These are phyloP conservation scores for Ecdyonurus torrentis DNA, from an alignment of 2,888 invertebrate species.

Conservation along the genomic window DNA sequence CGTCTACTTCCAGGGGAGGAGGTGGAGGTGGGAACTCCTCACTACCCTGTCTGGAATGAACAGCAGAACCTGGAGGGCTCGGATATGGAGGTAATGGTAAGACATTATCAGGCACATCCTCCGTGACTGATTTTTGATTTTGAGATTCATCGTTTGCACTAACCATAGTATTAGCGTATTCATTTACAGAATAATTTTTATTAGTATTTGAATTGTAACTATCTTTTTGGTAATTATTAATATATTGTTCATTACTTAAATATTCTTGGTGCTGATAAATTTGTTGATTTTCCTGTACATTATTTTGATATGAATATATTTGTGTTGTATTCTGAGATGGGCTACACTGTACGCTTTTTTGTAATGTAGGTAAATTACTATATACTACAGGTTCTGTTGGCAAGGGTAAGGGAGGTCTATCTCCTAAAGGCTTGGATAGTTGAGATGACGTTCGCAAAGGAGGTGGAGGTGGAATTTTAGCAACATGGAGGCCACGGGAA, in stretches of 20 bases:
- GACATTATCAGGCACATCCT: slow-evolving; percentile 19
- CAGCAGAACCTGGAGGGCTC: slow-evolving; percentile 54
- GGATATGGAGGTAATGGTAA: slow-evolving; percentile 64
- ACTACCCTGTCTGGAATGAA: slow-evolving; percentile 71
- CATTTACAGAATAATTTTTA: neutral
- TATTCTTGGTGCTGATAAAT: slow-evolving; percentile 8
- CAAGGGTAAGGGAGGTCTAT: neutral
- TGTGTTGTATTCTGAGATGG: slow-evolving; percentile 5
- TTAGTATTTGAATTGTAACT: slow-evolving; percentile 6
- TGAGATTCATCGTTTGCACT: neutral
- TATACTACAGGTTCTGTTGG: neutral
- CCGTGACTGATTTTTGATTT: neutral
- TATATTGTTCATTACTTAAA: neutral
- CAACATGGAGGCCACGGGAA: slow-evolving; percentile 61
- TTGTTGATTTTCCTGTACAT: neutral
- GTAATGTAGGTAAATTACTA: neutral
- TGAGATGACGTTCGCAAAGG: slow-evolving; percentile 76
- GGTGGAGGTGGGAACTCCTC: slow-evolving; percentile 86
- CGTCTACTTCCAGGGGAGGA: slow-evolving; percentile 16
- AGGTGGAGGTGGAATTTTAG: slow-evolving; percentile 65
- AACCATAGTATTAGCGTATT: neutral
- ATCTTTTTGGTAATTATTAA: slow-evolving; percentile 6
- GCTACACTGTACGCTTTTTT: neutral
- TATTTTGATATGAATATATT: slow-evolving; percentile 7
- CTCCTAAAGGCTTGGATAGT: slow-evolving; percentile 39